A percentile compares a stretch with the other conserved stretches of the same genome.
Conservation (phyloP, 2,888 invertebrate species). For the Tenthredo notha region DNA sequence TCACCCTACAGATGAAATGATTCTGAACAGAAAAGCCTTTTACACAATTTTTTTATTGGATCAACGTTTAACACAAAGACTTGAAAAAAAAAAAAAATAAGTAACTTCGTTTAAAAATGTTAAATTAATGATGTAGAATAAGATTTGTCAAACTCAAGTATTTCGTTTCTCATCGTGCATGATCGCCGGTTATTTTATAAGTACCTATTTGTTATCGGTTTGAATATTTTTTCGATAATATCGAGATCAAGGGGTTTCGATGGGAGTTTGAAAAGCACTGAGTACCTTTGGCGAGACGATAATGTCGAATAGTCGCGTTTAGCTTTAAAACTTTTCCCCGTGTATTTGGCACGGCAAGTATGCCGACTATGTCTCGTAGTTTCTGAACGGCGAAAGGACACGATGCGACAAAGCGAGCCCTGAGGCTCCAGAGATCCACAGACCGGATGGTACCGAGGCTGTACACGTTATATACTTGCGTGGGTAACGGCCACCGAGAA, state of each 20-base stretch:
- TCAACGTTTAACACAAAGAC: too few relatives aligned
- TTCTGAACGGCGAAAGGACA: slow-evolving; percentile 50
- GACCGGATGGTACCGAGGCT: neutral
- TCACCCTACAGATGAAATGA: too few relatives aligned
- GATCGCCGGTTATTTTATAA: neutral
- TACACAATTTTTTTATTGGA: too few relatives aligned
- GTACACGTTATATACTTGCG: slow-evolving; percentile 23
- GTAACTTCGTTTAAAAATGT: too few relatives aligned
- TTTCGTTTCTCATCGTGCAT: neutral
- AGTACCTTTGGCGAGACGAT: neutral
- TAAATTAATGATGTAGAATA: too few relatives aligned
- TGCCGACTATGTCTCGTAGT: slow-evolving; percentile 53
- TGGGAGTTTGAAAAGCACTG: neutral
- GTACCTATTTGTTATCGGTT: too few relatives aligned
- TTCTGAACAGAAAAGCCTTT: too few relatives aligned
- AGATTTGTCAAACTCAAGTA: neutral
- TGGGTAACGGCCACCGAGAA: slow-evolving; percentile 62
- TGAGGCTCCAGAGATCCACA: slow-evolving; percentile 55
- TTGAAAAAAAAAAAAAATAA: too few relatives aligned
- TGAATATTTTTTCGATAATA: neutral
- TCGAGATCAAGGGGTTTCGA: neutral
- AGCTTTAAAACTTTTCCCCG: slow-evolving; percentile 57
- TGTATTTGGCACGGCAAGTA: slow-evolving; percentile 57
- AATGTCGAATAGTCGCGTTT: slow-evolving; percentile 55
- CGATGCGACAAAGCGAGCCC: slow-evolving; percentile 59